Conservation (phyloP, 2,888 invertebrate genomes). For the Lamellibrachia satsuma region DNA sequence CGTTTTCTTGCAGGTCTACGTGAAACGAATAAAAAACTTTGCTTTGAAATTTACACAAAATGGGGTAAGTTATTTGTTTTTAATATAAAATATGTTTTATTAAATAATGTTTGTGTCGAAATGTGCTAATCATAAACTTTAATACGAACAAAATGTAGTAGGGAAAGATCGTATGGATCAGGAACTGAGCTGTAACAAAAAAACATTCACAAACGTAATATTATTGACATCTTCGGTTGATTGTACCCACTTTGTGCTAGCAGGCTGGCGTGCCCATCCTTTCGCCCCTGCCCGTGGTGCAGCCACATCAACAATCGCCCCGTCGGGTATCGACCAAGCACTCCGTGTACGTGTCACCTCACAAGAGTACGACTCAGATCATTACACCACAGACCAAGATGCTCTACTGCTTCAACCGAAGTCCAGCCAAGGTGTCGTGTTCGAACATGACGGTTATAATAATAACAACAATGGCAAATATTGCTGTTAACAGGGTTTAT, state of each 20-base stretch:
- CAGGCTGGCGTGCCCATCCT: slow-evolving; percentile 69
- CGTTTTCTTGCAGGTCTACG: slow-evolving; percentile 34
- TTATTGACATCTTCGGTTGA: neutral
- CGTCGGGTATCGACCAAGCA: slow-evolving; percentile 70
- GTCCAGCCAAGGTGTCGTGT: slow-evolving; percentile 82
- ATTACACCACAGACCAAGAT: slow-evolving; percentile 65
- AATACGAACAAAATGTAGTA: neutral
- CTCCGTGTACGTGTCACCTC: slow-evolving; percentile 51
- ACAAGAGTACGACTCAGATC: slow-evolving; percentile 49
- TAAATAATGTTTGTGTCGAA: neutral
- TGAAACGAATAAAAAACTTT: slow-evolving; percentile 39
- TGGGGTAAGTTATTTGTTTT: slow-evolving; percentile 27
- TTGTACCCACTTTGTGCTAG: neutral
- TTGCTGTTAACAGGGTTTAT: too few relatives aligned
- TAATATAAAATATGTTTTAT: neutral
- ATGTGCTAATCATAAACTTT: neutral
- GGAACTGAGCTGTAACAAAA: too few relatives aligned
- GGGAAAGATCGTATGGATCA: too few relatives aligned
- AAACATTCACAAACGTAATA: too few relatives aligned
- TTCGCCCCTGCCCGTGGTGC: slow-evolving; percentile 79
- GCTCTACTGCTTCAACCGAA: slow-evolving; percentile 84
- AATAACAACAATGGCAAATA: too few relatives aligned
- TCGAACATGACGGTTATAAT: neutral
- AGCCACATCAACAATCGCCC: slow-evolving; percentile 71
- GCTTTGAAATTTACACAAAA: slow-evolving; percentile 39